phyloP scores from a whole-genome alignment of 2,888 invertebrate species.

The Xestia ashworthii region DNA sequence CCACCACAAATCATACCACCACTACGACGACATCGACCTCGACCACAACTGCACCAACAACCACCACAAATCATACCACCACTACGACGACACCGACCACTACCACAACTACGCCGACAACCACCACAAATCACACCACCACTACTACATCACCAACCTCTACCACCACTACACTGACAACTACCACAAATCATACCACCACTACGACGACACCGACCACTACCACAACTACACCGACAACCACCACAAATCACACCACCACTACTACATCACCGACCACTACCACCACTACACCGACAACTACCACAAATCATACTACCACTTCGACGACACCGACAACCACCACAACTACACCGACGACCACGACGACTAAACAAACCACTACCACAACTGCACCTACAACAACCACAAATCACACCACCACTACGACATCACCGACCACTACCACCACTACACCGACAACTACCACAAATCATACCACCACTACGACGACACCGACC shows the following conservation, averaged over 20 bases:
- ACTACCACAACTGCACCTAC: background rate
- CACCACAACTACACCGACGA: accelerated
- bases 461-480: background rate
- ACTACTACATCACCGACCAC: no score
- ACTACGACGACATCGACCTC: background rate
- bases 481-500: background rate
- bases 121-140: background rate
- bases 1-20: background rate
- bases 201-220: background rate
- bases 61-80: background rate
- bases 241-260: no score
- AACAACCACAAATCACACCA: background rate
- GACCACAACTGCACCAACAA: accelerated
- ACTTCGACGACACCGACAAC: background rate
- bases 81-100: background rate
- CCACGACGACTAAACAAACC: background rate
- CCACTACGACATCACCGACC: background rate
- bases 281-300: no score
- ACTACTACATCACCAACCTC: no score
- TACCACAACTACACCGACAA: no score
- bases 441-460: background rate
- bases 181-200: background rate
- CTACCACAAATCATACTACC: background rate
- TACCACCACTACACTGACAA: background rate
- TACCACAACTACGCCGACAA: background rate